Percentiles rank a stretch among this genome's conserved stretches.
phyloP scores from a whole-genome alignment of 2,113 vertebrate species.

The Mus spicilegus region DNA sequence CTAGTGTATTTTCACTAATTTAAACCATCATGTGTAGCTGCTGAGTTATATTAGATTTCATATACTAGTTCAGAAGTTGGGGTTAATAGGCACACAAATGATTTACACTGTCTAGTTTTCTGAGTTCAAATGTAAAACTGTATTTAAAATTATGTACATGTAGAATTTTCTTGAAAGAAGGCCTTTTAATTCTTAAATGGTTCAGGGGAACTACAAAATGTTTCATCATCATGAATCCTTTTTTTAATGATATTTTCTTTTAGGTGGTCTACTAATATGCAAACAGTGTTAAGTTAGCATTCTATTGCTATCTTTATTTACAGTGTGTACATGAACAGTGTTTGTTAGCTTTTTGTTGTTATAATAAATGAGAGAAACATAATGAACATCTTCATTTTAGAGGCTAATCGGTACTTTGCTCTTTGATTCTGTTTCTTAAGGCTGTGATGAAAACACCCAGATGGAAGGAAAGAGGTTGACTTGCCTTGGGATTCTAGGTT shows the following conservation, averaged over 20 bases:
- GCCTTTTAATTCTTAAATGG: constrained; percentile 3
- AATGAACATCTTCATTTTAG: not conserved
- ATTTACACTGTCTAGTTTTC: not conserved
- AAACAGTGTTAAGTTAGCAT: not conserved
- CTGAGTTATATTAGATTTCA: not conserved
- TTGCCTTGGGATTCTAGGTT: not conserved
- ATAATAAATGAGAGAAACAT: not conserved
- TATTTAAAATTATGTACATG: not conserved
- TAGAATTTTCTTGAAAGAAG: not conserved
- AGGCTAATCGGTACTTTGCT: not conserved
- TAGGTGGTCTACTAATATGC: not conserved
- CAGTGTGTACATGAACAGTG: not conserved
- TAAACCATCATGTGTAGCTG: not conserved
- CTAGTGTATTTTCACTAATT: constrained; percentile 15
- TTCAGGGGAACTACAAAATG: not conserved
- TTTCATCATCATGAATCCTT: not conserved
- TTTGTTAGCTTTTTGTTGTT: not conserved
- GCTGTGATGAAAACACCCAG: not conserved
- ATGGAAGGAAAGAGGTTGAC: not conserved
- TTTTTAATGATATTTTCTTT: not conserved
- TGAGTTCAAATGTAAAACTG: not conserved
- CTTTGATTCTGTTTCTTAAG: not conserved
- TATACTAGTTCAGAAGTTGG: not conserved
- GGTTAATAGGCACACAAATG: not conserved
- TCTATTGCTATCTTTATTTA: constrained; percentile 21